These are phyloP conservation scores for Tipula helvola DNA, from an alignment of 2,888 invertebrate species.

Conservation along the genomic window DNA sequence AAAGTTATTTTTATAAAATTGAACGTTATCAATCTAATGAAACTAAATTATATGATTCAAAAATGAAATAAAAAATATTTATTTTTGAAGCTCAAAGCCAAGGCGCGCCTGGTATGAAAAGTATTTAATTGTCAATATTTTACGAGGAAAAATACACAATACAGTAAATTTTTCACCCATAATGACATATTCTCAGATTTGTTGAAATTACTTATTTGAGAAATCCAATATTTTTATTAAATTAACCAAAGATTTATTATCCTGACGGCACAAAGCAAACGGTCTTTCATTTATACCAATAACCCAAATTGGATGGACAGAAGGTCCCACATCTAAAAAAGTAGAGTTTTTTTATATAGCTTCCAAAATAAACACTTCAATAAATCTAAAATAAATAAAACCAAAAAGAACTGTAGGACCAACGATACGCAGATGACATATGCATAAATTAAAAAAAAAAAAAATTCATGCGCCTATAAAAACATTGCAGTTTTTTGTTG, in stretches of 20 bases:
- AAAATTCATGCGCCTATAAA: background rate
- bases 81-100: too few species aligned
- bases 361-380: background rate
- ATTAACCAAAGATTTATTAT: background rate
- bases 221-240: background rate
- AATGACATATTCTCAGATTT: too few species aligned
- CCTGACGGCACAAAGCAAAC: background rate
- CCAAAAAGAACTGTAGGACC: background rate
- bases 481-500: background rate
- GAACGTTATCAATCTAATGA: too few species aligned
- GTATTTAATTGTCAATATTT: too few species aligned
- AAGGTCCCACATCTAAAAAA: background rate
- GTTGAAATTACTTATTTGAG: too few species aligned
- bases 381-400: background rate
- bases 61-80: too few species aligned
- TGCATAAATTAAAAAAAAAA: background rate
- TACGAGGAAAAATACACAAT: too few species aligned
- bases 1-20: too few species aligned
- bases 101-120: too few species aligned
- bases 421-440: background rate
- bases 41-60: too few species aligned
- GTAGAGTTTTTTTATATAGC: background rate
- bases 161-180: too few species aligned
- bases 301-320: background rate
- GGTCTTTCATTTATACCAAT: background rate